A percentile compares a stretch with the other conserved stretches of the same genome.
Conservation (phyloP, 2,888 invertebrate species). For the Campoplex nolae region DNA sequence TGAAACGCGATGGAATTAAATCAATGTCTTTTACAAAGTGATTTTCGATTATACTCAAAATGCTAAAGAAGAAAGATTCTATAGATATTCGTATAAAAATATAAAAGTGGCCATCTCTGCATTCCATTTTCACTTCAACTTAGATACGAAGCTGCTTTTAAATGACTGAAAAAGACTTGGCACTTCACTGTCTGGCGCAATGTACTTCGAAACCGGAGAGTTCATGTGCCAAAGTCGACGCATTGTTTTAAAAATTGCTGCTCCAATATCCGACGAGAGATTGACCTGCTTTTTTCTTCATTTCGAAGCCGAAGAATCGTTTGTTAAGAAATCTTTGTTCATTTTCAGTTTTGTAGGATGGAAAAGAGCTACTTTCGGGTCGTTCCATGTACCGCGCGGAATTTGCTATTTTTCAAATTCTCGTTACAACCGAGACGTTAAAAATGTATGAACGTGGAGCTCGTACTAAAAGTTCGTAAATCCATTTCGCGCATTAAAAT, state of each 20-base stretch:
- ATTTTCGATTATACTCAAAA: neutral
- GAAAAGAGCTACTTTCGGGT: neutral
- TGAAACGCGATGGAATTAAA: neutral
- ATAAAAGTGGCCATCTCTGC: neutral
- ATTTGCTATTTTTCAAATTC: neutral
- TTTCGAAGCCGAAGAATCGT: neutral
- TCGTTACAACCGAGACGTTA: neutral
- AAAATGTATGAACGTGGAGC: neutral
- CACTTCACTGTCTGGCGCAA: neutral
- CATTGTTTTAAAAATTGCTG: constrained; percentile 1
- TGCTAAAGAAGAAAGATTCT: neutral
- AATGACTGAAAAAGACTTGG: neutral
- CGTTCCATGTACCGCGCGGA: neutral
- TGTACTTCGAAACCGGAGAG: neutral
- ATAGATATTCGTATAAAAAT: neutral
- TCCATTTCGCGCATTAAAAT: neutral
- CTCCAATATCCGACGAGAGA: neutral
- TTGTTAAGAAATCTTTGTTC: neutral
- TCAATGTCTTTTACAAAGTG: neutral
- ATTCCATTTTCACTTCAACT: neutral
- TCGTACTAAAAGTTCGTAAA: neutral
- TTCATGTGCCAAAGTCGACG: constrained; percentile 8
- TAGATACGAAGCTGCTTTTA: neutral
- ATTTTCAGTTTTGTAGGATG: neutral
- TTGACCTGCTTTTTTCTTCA: constrained; percentile 4